A percentile compares a stretch with the other conserved stretches of the same genome.
phyloP scores from a whole-genome alignment of 2,888 invertebrate species.

The Hydrotaea diabolus region DNA sequence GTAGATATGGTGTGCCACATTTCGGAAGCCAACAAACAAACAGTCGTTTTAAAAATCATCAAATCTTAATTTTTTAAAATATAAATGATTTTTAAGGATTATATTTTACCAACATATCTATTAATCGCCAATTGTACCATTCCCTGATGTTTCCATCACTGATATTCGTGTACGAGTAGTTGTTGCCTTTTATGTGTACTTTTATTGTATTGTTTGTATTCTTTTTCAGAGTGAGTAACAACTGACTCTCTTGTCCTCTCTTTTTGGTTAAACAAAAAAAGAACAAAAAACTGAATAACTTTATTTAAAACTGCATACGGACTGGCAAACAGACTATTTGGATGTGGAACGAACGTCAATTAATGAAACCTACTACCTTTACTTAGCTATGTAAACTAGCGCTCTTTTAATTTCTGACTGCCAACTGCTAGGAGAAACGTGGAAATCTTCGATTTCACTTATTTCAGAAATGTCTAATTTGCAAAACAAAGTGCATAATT shows the following conservation, averaged over 20 bases:
- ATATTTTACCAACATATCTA: no score
- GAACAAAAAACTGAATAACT: not conserved
- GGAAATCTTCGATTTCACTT: not conserved
- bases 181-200: constrained; percentile 25
- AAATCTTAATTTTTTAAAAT: no score
- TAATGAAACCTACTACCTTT: not conserved
- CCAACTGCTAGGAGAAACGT: not conserved
- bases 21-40: no score
- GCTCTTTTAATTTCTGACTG: not conserved
- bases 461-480: no score
- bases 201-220: constrained; percentile 24
- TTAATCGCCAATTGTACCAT: no score
- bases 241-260: no score
- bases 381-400: not conserved
- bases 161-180: not conserved
- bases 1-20: no score
- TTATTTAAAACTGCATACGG: not conserved
- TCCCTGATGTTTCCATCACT: no score
- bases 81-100: no score
- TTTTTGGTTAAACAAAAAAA: not conserved
- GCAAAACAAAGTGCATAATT: constrained; percentile 1
- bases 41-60: no score
- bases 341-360: not conserved
- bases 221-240: constrained; percentile 19
- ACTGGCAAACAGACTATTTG: not conserved